phyloP scores from a whole-genome alignment of 2,888 invertebrate genomes.

The Aphodius sticticus region DNA sequence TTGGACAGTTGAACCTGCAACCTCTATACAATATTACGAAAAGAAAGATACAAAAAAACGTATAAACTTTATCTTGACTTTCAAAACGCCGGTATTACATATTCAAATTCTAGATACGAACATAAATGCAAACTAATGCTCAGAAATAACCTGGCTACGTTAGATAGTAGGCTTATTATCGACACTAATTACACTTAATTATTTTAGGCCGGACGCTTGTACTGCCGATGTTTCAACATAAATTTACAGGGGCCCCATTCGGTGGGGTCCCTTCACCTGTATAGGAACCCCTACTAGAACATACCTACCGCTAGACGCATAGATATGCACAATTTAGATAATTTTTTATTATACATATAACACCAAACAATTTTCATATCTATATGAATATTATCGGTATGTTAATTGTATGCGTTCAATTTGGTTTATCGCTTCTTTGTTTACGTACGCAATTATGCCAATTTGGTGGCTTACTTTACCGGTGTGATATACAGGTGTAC shows the following conservation, averaged over 20 bases:
- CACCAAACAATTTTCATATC: neutral
- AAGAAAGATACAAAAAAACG: too few relatives aligned
- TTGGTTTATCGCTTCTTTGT: neutral
- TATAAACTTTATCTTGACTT: neutral
- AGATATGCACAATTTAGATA: neutral
- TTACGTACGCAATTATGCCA: neutral
- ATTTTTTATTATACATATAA: neutral
- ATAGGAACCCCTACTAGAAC: neutral
- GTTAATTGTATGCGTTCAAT: neutral
- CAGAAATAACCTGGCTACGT: neutral
- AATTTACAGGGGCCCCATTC: too few relatives aligned
- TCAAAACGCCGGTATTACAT: neutral
- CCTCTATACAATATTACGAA: too few relatives aligned
- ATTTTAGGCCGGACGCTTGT: neutral
- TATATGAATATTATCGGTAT: neutral
- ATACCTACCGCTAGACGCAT: neutral
- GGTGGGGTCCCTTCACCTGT: too few relatives aligned
- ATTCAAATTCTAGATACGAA: neutral
- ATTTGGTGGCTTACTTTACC: neutral
- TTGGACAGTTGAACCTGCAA: too few relatives aligned
- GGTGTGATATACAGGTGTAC: neutral
- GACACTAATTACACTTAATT: neutral
- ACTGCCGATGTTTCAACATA: too few relatives aligned
- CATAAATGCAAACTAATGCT: neutral
- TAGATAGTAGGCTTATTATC: neutral